Conservation (phyloP, 2,888 invertebrate species). For the Caenorhabditis panamensis region DNA sequence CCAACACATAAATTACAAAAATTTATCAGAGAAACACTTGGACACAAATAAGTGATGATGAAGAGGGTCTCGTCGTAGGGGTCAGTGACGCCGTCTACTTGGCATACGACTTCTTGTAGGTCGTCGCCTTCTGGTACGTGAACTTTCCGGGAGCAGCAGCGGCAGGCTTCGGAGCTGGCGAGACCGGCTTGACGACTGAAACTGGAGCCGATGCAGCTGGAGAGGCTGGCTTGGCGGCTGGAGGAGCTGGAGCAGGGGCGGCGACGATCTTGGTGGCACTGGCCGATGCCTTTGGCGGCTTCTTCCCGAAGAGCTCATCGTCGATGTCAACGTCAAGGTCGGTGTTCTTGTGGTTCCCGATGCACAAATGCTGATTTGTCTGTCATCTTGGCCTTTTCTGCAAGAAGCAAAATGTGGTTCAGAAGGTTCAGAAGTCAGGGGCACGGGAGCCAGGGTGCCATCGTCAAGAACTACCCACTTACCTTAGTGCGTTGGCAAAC, state of each 20-base stretch:
- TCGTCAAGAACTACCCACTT: neutral
- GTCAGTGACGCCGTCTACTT: slow-evolving; percentile 22
- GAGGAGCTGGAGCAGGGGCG: too few species aligned
- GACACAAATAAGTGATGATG: slow-evolving; percentile 6
- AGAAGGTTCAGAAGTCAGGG: too few species aligned
- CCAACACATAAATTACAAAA: neutral
- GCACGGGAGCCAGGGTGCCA: too few species aligned
- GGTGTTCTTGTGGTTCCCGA: slow-evolving; percentile 60
- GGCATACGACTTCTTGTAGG: slow-evolving; percentile 55
- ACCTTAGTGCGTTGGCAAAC: slow-evolving; percentile 7
- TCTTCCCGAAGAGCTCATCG: too few species aligned
- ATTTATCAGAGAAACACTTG: slow-evolving; percentile 1
- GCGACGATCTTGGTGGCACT: slow-evolving; percentile 65
- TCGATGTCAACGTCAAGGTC: too few species aligned
- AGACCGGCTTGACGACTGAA: slow-evolving; percentile 14
- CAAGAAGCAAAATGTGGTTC: slow-evolving; percentile 20
- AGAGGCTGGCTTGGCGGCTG: slow-evolving; percentile 55
- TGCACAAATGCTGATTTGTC: slow-evolving; percentile 67
- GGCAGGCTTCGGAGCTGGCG: slow-evolving; percentile 28
- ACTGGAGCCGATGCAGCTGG: slow-evolving; percentile 19
- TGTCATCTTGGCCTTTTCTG: slow-evolving; percentile 59
- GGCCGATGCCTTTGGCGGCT: too few species aligned
- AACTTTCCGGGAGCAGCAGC: slow-evolving; percentile 41
- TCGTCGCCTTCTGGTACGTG: slow-evolving; percentile 54
- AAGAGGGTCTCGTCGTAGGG: neutral